Evolutionary conservation across 2,888 invertebrate species (phyloP).

Genomic region (Malachius bipustulatus): DNA sequence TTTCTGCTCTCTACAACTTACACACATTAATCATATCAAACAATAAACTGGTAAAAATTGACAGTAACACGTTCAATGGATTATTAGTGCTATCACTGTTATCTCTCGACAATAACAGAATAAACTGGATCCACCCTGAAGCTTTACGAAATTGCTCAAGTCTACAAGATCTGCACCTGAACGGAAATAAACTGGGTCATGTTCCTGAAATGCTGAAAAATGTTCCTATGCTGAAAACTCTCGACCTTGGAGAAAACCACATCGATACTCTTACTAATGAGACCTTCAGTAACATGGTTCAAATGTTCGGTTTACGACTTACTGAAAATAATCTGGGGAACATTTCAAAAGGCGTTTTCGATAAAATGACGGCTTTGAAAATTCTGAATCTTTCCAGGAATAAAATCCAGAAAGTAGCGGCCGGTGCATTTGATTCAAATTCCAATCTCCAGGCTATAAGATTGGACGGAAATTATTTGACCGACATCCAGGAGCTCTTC

Average conservation of each 20-base stretch:
- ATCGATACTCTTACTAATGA: slow-evolving; percentile 66
- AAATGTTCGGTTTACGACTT: slow-evolving; percentile 68
- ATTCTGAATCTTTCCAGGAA: slow-evolving; percentile 75
- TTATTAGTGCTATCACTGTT: slow-evolving; percentile 63
- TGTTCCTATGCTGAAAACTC: slow-evolving; percentile 62
- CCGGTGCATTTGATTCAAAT: slow-evolving; percentile 67
- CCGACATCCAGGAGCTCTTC: slow-evolving; percentile 67
- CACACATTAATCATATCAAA: slow-evolving; percentile 72
- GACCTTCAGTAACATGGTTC: slow-evolving; percentile 68
- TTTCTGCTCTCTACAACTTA: slow-evolving; percentile 62
- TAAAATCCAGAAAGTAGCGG: slow-evolving; percentile 65
- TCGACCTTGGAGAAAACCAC: slow-evolving; percentile 78
- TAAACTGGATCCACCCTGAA: slow-evolving; percentile 60
- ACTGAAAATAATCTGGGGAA: slow-evolving; percentile 77
- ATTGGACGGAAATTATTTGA: slow-evolving; percentile 69
- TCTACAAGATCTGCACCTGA: slow-evolving; percentile 70
- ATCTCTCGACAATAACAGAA: slow-evolving; percentile 68
- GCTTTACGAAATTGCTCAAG: slow-evolving; percentile 68
- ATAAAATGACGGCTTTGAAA: slow-evolving; percentile 64
- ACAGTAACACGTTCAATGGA: slow-evolving; percentile 64
- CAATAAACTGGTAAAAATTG: slow-evolving; percentile 63
- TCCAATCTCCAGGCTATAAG: slow-evolving; percentile 68
- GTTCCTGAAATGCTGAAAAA: slow-evolving; percentile 64
- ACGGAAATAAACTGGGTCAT: slow-evolving; percentile 64
- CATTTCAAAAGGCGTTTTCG: slow-evolving; percentile 67